phyloP scores from a whole-genome alignment of 1,140 invertebrate species.

The Megalonaias nervosa region DNA sequence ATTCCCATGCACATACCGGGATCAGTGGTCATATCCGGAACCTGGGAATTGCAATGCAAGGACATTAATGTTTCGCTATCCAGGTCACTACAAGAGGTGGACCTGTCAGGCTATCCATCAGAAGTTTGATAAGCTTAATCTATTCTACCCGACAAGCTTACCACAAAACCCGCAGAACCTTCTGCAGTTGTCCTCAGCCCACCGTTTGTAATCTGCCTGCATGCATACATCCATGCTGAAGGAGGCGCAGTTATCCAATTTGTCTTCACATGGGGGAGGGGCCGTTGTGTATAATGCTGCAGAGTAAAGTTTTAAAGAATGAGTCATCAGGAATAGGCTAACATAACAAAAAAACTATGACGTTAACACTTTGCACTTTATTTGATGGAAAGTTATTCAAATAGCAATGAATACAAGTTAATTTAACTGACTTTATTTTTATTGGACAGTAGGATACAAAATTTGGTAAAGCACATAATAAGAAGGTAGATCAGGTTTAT shows the following conservation, averaged over 20 bases:
- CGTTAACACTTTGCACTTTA: no score
- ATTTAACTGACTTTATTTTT: background rate
- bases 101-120: background rate
- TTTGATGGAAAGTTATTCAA: no score
- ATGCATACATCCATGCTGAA: conserved; percentile 23
- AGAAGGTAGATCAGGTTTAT: no score
- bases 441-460: background rate
- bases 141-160: conserved; percentile 16
- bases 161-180: conserved; percentile 49
- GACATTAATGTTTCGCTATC: background rate
- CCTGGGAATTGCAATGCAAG: background rate
- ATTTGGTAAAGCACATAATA: background rate
- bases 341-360: no score
- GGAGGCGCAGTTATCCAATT: conserved; percentile 32
- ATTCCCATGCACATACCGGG: background rate
- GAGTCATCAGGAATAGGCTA: no score
- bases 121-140: background rate
- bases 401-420: background rate
- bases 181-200: conserved; percentile 46
- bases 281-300: conserved; percentile 25
- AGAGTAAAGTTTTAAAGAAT: background rate
- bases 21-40: background rate
- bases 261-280: conserved; percentile 44
- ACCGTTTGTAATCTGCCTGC: conserved; percentile 25
- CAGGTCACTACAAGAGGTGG: background rate